Evolutionary conservation across 2,113 vertebrate genomes (phyloP).

Genomic region (Malaclemys terrapin): DNA sequence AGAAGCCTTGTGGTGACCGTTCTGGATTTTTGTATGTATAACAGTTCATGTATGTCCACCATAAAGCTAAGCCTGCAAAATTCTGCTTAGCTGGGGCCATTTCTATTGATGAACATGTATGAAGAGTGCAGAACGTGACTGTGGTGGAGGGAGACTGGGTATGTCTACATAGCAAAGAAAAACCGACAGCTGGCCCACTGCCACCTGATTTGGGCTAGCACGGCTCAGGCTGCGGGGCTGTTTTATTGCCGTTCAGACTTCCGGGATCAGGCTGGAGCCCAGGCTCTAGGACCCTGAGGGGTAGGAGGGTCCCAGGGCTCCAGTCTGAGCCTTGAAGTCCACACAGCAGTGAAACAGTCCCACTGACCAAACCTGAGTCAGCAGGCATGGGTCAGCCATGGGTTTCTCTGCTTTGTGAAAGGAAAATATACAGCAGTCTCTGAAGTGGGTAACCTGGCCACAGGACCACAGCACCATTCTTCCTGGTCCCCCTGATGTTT

Average conservation of each 20-base stretch:
- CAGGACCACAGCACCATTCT: slow-evolving; percentile 29
- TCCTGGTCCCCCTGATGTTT: slow-evolving; percentile 48
- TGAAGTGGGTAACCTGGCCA: slow-evolving; percentile 32
- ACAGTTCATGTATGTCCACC: not conserved
- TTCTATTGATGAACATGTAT: slow-evolving; percentile 8
- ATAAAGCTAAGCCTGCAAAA: slow-evolving; percentile 17
- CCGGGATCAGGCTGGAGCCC: too few relatives aligned
- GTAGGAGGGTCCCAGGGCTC: not conserved
- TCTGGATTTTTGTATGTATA: not conserved
- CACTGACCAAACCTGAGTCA: not conserved
- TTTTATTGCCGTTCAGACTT: not conserved
- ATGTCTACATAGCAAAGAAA: not conserved
- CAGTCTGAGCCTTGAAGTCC: not conserved
- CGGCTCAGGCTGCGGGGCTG: not conserved
- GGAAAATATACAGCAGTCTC: slow-evolving; percentile 34
- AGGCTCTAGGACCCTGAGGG: not conserved
- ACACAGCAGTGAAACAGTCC: not conserved
- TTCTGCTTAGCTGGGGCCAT: not conserved
- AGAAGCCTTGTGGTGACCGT: not conserved
- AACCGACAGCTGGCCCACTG: not conserved
- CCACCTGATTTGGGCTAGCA: not conserved
- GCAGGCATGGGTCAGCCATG: too few relatives aligned
- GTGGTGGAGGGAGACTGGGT: slow-evolving; percentile 27
- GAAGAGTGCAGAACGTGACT: not conserved
- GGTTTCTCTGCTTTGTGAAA: not conserved